These are phyloP conservation scores for Phataginus tricuspis DNA, from an alignment of 2,797 vertebrate genomes.

Conservation along the genomic window DNA sequence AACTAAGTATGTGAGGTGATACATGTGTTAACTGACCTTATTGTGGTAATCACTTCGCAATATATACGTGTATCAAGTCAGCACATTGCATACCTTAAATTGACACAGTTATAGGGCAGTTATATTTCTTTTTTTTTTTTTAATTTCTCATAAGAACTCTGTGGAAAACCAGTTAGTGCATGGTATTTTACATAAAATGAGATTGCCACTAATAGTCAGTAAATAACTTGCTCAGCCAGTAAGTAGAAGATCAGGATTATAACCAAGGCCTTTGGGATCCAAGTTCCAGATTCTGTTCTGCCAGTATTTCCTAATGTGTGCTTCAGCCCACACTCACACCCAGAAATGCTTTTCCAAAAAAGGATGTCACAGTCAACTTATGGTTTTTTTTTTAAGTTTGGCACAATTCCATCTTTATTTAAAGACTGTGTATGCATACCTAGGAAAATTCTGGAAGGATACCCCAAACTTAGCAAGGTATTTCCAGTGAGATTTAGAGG, in stretches of 20 bases:
- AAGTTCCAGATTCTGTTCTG: background rate
- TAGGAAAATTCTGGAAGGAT: background rate
- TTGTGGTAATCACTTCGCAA: background rate
- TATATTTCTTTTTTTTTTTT: too few species aligned
- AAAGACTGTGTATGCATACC: too few species aligned
- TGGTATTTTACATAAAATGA: background rate
- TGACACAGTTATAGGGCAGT: background rate
- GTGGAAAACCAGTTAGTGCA: background rate
- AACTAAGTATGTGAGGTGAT: background rate
- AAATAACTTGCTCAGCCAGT: background rate
- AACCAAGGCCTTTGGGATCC: background rate
- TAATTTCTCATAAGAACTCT: slow-evolving; percentile 1
- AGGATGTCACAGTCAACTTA: background rate
- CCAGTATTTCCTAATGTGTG: background rate
- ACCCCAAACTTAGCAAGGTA: background rate
- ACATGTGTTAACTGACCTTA: background rate
- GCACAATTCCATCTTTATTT: background rate
- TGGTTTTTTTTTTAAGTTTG: too few species aligned
- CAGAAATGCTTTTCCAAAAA: background rate
- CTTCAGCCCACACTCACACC: background rate
- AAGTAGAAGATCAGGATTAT: background rate
- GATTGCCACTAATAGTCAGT: background rate
- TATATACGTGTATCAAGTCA: background rate
- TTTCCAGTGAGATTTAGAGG: background rate
- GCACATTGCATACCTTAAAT: background rate